These are phyloP conservation scores for Larimichthys polyactis DNA, from an alignment of 2,113 vertebrate genomes.

Conservation along the genomic window DNA sequence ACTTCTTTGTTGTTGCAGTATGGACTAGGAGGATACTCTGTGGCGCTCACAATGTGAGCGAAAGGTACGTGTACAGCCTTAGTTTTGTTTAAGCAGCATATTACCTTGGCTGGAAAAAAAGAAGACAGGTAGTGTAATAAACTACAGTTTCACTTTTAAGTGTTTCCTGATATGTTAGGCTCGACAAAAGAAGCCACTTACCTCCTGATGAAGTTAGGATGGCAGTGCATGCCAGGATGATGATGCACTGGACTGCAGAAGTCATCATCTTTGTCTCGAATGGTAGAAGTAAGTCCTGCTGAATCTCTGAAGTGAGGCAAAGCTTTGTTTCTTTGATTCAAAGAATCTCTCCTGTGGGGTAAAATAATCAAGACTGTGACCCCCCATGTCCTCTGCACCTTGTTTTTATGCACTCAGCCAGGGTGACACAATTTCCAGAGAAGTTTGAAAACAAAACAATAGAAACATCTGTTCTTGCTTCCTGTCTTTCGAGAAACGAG, in stretches of 20 bases:
- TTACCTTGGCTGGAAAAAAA: not conserved
- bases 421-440: not conserved
- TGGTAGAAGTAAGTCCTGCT: not conserved
- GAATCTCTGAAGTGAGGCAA: not conserved
- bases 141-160: not conserved
- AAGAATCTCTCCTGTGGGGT: not conserved
- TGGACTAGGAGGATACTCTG: fast-evolving
- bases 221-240: conserved; percentile 41
- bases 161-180: not conserved
- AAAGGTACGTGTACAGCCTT: fast-evolving
- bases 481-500: not conserved
- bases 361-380: not conserved
- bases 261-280: conserved; percentile 35
- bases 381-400: not conserved
- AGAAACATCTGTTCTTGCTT: not conserved
- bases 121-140: not conserved
- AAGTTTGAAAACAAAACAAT: not conserved
- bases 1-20: conserved; percentile 44
- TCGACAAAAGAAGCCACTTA: conserved; percentile 24
- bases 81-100: not conserved
- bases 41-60: fast-evolving
- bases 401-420: not conserved
- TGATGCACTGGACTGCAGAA: not conserved
- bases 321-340: not conserved
- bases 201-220: not conserved